Conservation (phyloP, 35 echinoderm and acorn worm species). For the Strongylocentrotus purpuratus region DNA sequence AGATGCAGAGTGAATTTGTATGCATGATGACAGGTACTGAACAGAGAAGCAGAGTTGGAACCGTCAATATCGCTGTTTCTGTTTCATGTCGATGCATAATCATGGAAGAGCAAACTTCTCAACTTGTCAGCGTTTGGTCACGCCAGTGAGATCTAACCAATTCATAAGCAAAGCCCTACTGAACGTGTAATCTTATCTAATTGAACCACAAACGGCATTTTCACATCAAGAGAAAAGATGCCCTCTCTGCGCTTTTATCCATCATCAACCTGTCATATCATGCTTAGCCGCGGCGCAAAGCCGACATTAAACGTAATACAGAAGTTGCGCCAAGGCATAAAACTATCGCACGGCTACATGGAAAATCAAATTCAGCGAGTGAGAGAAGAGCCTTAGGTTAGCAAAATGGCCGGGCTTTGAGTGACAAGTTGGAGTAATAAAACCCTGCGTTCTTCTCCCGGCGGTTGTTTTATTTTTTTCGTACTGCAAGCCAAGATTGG, state of each 20-base stretch:
- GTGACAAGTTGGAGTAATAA: neutral
- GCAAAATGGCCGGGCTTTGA: slow-evolving; percentile 8
- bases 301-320: neutral
- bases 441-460: slow-evolving; percentile 7
- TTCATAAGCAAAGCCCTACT: neutral
- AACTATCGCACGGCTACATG: neutral
- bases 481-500: slow-evolving; percentile 15
- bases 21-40: neutral
- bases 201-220: neutral
- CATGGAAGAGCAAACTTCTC: neutral
- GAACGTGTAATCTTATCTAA: neutral
- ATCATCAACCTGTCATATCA: neutral
- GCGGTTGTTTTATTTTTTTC: slow-evolving; percentile 12
- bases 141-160: neutral
- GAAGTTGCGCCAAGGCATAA: neutral
- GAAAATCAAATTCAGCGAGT: neutral
- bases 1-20: neutral
- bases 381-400: neutral
- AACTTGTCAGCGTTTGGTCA: neutral
- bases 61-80: neutral
- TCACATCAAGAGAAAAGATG: neutral
- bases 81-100: neutral
- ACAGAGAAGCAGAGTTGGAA: neutral
- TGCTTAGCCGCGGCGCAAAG: neutral
- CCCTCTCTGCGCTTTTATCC: neutral